Evolutionary conservation across 2,888 invertebrate genomes (phyloP).

Genomic region (Oligia strigilis): DNA sequence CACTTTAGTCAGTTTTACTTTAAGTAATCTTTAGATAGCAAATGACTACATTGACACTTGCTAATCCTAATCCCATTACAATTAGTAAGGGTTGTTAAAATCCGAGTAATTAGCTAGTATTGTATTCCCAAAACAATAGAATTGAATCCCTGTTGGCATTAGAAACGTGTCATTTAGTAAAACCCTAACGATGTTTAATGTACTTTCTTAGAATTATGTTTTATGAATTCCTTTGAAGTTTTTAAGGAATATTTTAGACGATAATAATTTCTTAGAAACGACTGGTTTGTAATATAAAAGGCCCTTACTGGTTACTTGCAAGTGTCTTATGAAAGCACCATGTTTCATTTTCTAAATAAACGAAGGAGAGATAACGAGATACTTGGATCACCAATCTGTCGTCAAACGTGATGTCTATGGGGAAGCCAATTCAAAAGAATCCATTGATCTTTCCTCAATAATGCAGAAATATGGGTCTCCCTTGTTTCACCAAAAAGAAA

Average conservation of each 20-base stretch:
- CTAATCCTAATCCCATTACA: slow-evolving; percentile 10
- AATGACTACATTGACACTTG: neutral
- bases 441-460: neutral
- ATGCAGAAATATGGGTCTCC: too few relatives aligned
- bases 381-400: neutral
- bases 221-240: neutral
- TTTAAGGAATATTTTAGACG: neutral
- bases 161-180: neutral
- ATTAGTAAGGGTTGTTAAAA: slow-evolving; percentile 10
- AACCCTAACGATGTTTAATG: neutral
- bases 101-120: slow-evolving; percentile 12
- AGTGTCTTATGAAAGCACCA: neutral
- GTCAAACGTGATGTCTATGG: too few relatives aligned
- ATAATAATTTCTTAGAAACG: neutral
- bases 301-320: neutral
- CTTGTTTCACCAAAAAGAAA: too few relatives aligned
- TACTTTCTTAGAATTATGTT: neutral
- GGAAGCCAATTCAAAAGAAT: too few relatives aligned
- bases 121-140: neutral
- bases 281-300: neutral
- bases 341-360: neutral
- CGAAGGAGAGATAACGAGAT: neutral
- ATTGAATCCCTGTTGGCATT: neutral
- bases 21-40: neutral
- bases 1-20: too few relatives aligned